Evolutionary conservation across 2,113 vertebrate genomes (phyloP), one percentile per base, ranked within the genome.

Genomic region (Lamprologus sp.): DNA sequence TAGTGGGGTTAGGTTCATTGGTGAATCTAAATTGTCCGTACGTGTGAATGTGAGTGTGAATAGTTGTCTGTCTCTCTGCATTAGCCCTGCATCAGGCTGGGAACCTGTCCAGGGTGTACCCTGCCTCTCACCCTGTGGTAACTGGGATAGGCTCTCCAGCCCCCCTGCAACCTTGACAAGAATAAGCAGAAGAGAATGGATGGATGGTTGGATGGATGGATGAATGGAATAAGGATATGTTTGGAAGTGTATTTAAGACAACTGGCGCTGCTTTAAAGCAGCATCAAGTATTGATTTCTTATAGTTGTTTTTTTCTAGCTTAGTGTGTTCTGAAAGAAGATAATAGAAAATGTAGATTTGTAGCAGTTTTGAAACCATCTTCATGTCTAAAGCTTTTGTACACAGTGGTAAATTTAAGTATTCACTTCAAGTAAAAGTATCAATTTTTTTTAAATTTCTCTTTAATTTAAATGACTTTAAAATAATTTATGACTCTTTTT

Each of bases 371-470:
- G 21, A 42, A 42, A 70, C 65, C 3, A 42, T 23, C 13, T 45
- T 70, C 37, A 23, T 23, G 37, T 14, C n/a, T 42, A 42, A 45
- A 70, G 21, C 28, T 80, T 23, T 82, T 77, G 21, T 45, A 73
- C 65, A 15, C n/a, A 42, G 37, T 42, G 37, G 13, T 14, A 5
- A 70, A 23, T 42, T 73, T 73, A 26, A 26, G 10, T 37, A n/a
- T 65, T 65, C 17, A 12, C 2, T 6, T 12, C 60, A 65, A 65
- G 56, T 31, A 17, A 60, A 60, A 60, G 17, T 65, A 37, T 65
- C 1, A 1, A 1, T 5, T 14, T 26, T 63, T 58, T 65, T 37
- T 0, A 0, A 2, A 23, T 23, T 23, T 70, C 12, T 23, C 35
- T 42, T 65, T 6, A 42, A 42, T 42, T 26, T 63, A 63, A 45